Conservation (phyloP, 2,888 invertebrate genomes). For the Lycia hirtaria region DNA sequence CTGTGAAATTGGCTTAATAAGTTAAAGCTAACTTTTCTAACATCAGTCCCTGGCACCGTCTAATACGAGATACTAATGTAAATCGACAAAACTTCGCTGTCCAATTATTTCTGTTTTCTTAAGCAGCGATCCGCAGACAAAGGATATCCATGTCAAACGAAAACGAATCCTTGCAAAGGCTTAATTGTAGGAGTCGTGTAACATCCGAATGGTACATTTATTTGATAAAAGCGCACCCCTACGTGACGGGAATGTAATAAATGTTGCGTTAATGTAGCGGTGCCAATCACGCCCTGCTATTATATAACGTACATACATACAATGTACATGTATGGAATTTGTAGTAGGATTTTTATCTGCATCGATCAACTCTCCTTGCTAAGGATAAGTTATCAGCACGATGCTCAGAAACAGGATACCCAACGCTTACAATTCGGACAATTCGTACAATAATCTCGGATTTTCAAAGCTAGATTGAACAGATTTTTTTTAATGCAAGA, state of each 20-base stretch:
- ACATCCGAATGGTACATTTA: conserved; percentile 72
- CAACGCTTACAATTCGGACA: too few species aligned
- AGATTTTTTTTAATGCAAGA: too few species aligned
- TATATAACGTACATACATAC: conserved; percentile 55
- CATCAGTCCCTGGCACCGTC: conserved; percentile 23
- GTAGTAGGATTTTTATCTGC: too few species aligned
- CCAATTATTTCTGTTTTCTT: conserved; percentile 33
- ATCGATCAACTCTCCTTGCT: too few species aligned
- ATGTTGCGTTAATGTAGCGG: conserved; percentile 56
- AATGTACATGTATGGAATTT: neutral
- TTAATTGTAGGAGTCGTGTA: conserved; percentile 71
- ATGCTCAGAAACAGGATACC: too few species aligned
- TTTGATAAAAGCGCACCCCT: conserved; percentile 72
- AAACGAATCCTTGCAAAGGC: conserved; percentile 61
- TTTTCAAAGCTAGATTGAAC: too few species aligned
- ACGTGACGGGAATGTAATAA: conserved; percentile 81
- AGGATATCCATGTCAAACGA: conserved; percentile 59
- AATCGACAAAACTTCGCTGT: conserved; percentile 23
- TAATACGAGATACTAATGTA: conserved; percentile 20
- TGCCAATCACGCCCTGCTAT: conserved; percentile 70
- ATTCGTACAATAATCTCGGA: too few species aligned
- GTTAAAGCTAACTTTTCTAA: conserved; percentile 20
- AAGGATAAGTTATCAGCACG: too few species aligned
- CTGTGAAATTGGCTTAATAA: neutral
- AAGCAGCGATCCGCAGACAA: conserved; percentile 37